A percentile compares a stretch with the other conserved stretches of the same genome.
phyloP scores from a whole-genome alignment of 2,113 vertebrate genomes.

The Cyprinodon brontotheroides region DNA sequence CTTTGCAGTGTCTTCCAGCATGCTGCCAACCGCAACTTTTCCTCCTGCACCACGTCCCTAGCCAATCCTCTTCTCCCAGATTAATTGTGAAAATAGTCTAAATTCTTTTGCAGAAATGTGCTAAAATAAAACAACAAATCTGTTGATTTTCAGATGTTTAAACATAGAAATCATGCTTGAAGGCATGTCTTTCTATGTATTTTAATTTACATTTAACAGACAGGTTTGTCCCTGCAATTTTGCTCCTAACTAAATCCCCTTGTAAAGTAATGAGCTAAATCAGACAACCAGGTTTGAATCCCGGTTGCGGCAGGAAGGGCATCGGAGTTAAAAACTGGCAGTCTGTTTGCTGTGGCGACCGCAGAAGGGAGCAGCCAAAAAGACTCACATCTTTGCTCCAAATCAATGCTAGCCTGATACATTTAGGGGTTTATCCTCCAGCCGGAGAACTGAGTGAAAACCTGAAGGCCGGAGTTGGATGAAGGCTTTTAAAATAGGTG shows the following conservation, averaged over 20 bases:
- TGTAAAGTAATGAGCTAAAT: too few relatives aligned
- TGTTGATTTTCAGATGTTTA: conserved; percentile 10
- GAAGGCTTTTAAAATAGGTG: conserved; percentile 49
- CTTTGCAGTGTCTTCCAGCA: conserved; percentile 66
- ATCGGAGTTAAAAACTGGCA: too few relatives aligned
- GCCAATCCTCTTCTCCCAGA: conserved; percentile 63
- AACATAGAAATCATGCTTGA: conserved; percentile 15
- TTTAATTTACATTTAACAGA: conserved; percentile 26
- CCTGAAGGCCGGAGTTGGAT: conserved; percentile 53
- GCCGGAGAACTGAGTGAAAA: conserved; percentile 53
- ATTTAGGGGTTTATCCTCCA: conserved; percentile 44
- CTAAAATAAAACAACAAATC: conserved; percentile 24
- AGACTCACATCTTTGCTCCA: conserved; percentile 11
- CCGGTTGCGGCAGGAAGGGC: too few relatives aligned
- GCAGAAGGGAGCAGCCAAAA: too few relatives aligned
- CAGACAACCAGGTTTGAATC: too few relatives aligned
- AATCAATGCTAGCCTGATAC: conserved; percentile 30
- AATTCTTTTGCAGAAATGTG: conserved; percentile 9
- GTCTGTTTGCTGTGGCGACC: too few relatives aligned
- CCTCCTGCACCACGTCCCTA: conserved; percentile 64
- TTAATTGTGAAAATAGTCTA: conserved; percentile 45
- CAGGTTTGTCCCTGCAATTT: conserved; percentile 29
- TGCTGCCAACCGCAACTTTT: conserved; percentile 75
- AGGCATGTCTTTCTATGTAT: conserved; percentile 3
- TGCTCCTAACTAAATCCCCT: conserved; percentile 20